These are phyloP conservation scores for Penaeus indicus DNA, from an alignment of 1,140 invertebrate genomes.

Conservation along the genomic window DNA sequence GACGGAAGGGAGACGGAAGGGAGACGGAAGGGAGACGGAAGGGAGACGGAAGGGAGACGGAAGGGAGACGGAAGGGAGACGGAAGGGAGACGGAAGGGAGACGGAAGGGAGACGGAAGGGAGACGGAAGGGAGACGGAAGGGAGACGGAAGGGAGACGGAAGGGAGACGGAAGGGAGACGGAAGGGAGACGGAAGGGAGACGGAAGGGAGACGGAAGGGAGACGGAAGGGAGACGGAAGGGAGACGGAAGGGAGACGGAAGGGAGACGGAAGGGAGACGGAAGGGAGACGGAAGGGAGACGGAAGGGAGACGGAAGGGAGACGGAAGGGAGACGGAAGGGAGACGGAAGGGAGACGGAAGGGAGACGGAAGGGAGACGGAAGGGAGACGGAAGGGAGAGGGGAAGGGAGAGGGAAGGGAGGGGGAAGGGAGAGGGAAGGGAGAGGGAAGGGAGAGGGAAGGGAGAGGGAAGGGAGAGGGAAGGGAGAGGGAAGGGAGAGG, in stretches of 20 bases:
- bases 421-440: neutral
- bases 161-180: too few relatives aligned
- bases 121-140: neutral
- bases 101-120: neutral
- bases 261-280: too few relatives aligned
- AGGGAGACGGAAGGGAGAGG: neutral
- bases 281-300: too few relatives aligned
- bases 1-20: neutral
- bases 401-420: neutral
- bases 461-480: neutral
- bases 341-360: neutral
- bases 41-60: neutral
- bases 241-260: too few relatives aligned
- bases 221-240: too few relatives aligned
- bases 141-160: too few relatives aligned
- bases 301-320: neutral
- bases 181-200: too few relatives aligned
- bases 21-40: neutral
- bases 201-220: too few relatives aligned
- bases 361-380: neutral
- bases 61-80: too few relatives aligned
- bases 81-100: too few relatives aligned
- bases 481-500: neutral
- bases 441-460: neutral
- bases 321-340: neutral